Evolutionary conservation across 2,888 invertebrate species (phyloP).

Genomic region (Kuschelorhynchus macadamiae): DNA sequence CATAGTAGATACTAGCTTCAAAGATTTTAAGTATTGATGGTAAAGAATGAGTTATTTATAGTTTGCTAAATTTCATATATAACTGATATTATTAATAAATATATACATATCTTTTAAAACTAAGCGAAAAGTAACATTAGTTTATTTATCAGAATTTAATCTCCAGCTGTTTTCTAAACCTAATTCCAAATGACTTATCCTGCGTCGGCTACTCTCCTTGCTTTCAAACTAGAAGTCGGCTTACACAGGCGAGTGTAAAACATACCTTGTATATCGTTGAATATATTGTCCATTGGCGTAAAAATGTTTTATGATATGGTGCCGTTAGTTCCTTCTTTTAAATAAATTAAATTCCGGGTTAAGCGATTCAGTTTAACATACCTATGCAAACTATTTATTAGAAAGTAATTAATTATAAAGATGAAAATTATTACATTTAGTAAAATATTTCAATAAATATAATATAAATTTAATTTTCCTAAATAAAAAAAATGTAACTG

Average conservation of each 20-base stretch:
- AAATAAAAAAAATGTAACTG: too few species aligned
- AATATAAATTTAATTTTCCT: too few species aligned
- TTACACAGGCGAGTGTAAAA: constrained; percentile 30
- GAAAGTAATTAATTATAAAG: neutral
- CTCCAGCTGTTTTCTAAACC: too few species aligned
- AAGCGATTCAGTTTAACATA: neutral
- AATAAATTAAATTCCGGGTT: neutral
- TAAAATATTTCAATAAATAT: too few species aligned
- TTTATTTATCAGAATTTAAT: too few species aligned
- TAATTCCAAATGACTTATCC: constrained; percentile 18
- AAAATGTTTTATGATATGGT: neutral
- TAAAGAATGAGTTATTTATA: too few species aligned
- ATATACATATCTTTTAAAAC: too few species aligned
- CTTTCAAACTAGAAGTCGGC: constrained; percentile 15
- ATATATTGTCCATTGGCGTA: constrained; percentile 18
- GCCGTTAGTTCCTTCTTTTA: neutral
- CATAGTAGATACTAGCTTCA: too few species aligned
- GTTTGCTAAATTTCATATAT: too few species aligned
- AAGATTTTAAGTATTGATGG: too few species aligned
- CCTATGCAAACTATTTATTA: neutral
- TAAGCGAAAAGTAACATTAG: too few species aligned
- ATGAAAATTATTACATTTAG: neutral
- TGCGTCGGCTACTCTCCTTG: neutral
- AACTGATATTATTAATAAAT: too few species aligned
- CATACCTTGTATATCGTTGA: constrained; percentile 12